A percentile compares a stretch with the other conserved stretches of the same genome.
phyloP scores from a whole-genome alignment of 2,797 vertebrate genomes.

The Spizella passerina region DNA sequence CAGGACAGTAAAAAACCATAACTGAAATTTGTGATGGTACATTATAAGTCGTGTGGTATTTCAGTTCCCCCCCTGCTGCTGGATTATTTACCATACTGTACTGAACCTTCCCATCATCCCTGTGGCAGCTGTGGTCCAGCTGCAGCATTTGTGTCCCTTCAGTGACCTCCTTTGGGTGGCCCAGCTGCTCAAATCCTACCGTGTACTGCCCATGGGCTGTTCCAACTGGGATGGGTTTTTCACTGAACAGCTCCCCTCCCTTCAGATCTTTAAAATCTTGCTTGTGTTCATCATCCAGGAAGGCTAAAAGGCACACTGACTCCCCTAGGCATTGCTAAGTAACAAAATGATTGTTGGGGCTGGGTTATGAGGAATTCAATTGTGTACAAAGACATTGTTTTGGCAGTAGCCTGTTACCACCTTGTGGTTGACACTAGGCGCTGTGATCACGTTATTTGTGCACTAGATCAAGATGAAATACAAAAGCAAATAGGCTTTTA shows the following conservation, averaged over 20 bases:
- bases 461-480: background rate
- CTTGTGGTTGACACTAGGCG: background rate
- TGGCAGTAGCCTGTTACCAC: background rate
- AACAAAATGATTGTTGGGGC: background rate
- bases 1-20: constrained; percentile 17
- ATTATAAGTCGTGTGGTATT: background rate
- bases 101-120: background rate
- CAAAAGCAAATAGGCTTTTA: background rate
- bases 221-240: background rate
- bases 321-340: background rate
- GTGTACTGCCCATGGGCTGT: background rate
- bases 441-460: background rate
- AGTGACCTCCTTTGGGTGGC: constrained; percentile 18
- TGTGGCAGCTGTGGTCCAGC: constrained; percentile 32
- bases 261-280: background rate
- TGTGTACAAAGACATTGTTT: background rate
- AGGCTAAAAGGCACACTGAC: background rate
- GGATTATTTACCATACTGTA: background rate
- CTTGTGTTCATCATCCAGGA: background rate
- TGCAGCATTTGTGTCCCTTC: constrained; percentile 30
- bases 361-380: background rate
- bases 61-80: background rate
- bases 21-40: background rate
- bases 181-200: background rate
- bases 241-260: background rate